Percentiles rank a stretch among this genome's conserved stretches.
Evolutionary conservation across 1,140 invertebrate genomes (phyloP).

Genomic region (Trichoplusia ni): DNA sequence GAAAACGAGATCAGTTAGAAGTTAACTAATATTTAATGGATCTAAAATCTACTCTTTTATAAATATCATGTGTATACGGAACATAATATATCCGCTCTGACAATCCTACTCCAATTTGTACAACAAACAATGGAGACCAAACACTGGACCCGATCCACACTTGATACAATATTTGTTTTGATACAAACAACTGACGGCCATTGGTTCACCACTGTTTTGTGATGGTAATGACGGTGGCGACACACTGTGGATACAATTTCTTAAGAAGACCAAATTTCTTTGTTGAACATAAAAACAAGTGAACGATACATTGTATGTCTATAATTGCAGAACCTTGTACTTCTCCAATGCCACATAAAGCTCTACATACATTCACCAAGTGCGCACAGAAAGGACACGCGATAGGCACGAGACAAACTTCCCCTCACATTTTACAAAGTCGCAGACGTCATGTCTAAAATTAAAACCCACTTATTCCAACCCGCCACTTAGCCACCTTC

Average conservation of each 20-base stretch:
- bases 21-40: slow-evolving; percentile 34
- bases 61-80: slow-evolving; percentile 38
- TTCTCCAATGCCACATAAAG: neutral
- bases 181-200: slow-evolving; percentile 76
- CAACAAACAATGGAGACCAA: slow-evolving; percentile 61
- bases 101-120: slow-evolving; percentile 76
- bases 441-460: slow-evolving; percentile 76
- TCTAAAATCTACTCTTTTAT: neutral
- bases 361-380: slow-evolving; percentile 53
- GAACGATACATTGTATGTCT: slow-evolving; percentile 42
- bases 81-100: slow-evolving; percentile 51
- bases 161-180: slow-evolving; percentile 78
- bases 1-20: neutral
- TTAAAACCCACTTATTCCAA: slow-evolving; percentile 80
- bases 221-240: slow-evolving; percentile 70
- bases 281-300: slow-evolving; percentile 28
- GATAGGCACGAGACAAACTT: slow-evolving; percentile 73
- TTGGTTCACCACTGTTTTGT: slow-evolving; percentile 66
- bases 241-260: slow-evolving; percentile 60
- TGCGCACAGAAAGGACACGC: slow-evolving; percentile 62
- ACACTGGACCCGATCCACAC: slow-evolving; percentile 70
- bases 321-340: slow-evolving; percentile 34
- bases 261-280: slow-evolving; percentile 23
- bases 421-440: slow-evolving; percentile 69
- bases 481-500: slow-evolving; percentile 79